phyloP scores from a whole-genome alignment of 2,888 invertebrate genomes.

The Syrphus vitripennis region DNA sequence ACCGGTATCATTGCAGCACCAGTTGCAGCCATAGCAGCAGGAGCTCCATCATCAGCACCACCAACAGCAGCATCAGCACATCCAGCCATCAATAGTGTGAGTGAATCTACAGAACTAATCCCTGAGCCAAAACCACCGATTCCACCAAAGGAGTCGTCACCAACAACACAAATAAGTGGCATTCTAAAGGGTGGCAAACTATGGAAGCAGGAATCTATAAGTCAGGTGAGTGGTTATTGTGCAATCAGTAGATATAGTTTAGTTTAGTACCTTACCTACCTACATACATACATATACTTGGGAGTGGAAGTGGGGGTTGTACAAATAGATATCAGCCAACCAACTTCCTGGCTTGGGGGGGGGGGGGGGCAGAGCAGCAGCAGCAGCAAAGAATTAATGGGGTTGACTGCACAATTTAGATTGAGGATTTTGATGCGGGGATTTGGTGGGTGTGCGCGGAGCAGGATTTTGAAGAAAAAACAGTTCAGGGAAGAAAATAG shows the following conservation, averaged over 20 bases:
- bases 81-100: constrained; percentile 29
- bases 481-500: neutral
- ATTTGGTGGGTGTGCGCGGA: neutral
- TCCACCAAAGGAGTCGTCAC: constrained; percentile 82
- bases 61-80: constrained; percentile 47
- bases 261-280: no score
- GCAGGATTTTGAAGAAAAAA: neutral
- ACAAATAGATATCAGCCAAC: neutral
- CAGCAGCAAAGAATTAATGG: constrained; percentile 23
- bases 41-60: constrained; percentile 22
- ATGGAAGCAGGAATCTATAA: constrained; percentile 85
- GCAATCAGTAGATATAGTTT: constrained; percentile 48
- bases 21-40: constrained; percentile 16
- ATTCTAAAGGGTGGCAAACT: constrained; percentile 90
- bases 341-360: neutral
- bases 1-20: constrained; percentile 18
- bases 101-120: constrained; percentile 67
- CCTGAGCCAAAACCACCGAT: constrained; percentile 77
- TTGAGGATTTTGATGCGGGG: constrained; percentile 25
- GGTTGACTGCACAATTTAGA: constrained; percentile 61
- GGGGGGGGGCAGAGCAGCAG: neutral
- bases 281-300: no score
- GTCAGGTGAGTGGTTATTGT: constrained; percentile 81
- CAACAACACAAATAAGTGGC: constrained; percentile 85
- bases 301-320: neutral